These are phyloP conservation scores for Aurelia sp. DNA, from an alignment of 30 jellyfish, hydroid and myxozoan species.

Conservation along the genomic window DNA sequence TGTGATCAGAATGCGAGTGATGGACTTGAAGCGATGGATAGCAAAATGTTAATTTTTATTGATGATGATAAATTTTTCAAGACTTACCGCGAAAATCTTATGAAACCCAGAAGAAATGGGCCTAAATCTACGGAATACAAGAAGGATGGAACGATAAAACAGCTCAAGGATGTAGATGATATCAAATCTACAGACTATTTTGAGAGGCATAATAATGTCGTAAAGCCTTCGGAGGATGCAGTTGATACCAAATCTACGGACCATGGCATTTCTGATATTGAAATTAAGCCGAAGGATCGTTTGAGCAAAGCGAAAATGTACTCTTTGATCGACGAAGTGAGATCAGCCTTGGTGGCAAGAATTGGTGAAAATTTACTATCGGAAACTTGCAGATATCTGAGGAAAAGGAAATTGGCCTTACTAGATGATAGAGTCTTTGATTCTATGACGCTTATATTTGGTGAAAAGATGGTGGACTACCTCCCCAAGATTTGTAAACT, in stretches of 20 bases:
- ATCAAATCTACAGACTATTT: too few relatives aligned
- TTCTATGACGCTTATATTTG: neutral
- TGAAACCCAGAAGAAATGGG: neutral
- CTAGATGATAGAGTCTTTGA: constrained; percentile 28
- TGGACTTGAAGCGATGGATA: neutral
- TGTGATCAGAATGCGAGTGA: neutral
- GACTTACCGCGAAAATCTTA: neutral
- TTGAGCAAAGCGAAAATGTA: too few relatives aligned
- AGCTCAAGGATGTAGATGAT: too few relatives aligned
- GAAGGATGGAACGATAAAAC: too few relatives aligned
- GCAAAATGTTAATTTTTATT: constrained; percentile 5
- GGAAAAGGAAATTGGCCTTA: constrained; percentile 18
- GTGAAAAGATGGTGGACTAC: neutral
- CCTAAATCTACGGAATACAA: too few relatives aligned
- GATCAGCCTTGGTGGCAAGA: neutral
- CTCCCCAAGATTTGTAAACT: constrained; percentile 22
- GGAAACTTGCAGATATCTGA: constrained; percentile 12
- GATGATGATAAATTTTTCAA: constrained; percentile 31
- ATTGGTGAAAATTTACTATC: neutral
- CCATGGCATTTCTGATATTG: too few relatives aligned
- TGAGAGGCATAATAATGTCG: too few relatives aligned
- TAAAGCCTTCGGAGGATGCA: too few relatives aligned
- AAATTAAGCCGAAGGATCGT: too few relatives aligned
- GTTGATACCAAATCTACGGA: too few relatives aligned
- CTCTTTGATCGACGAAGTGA: neutral